These are phyloP conservation scores for Phyllotreta cruciferae DNA, from an alignment of 2,888 invertebrate species.

Conservation along the genomic window DNA sequence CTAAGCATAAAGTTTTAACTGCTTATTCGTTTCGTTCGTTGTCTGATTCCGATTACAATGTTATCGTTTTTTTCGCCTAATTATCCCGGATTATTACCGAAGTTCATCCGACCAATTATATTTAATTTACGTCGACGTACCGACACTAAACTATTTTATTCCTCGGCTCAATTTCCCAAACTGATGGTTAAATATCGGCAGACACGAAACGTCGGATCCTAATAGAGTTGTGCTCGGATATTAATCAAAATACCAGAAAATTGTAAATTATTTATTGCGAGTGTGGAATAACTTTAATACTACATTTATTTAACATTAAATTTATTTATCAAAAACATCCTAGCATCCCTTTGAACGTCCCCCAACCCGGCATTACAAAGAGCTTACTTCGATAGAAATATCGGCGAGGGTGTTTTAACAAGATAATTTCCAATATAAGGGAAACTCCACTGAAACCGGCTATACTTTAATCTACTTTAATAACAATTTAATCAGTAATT, in stretches of 20 bases:
- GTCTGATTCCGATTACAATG: no score
- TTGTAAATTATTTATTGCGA: no score
- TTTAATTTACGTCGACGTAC: slow-evolving; percentile 53
- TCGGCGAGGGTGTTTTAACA: slow-evolving; percentile 45
- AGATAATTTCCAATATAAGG: slow-evolving; percentile 47
- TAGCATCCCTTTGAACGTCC: background rate
- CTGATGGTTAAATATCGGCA: slow-evolving; percentile 51
- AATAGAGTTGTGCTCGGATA: no score
- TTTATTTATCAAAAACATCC: no score
- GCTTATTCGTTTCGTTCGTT: no score
- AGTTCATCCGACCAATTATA: slow-evolving; percentile 56
- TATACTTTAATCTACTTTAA: slow-evolving; percentile 57
- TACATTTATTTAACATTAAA: no score
- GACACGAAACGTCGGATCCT: slow-evolving; percentile 45
- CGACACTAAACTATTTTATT: slow-evolving; percentile 54
- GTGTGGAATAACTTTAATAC: no score
- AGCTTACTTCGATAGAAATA: slow-evolving; percentile 43
- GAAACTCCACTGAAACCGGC: slow-evolving; percentile 42
- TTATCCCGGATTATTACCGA: slow-evolving; percentile 52
- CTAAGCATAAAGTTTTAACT: no score
- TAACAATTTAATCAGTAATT: slow-evolving; percentile 57
- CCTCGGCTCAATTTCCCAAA: slow-evolving; percentile 49
- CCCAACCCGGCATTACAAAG: slow-evolving; percentile 39
- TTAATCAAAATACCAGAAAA: no score
- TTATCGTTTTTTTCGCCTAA: slow-evolving; percentile 43